Evolutionary conservation across 2,113 vertebrate genomes (phyloP).

Genomic region (Triplophysa dalaica): DNA sequence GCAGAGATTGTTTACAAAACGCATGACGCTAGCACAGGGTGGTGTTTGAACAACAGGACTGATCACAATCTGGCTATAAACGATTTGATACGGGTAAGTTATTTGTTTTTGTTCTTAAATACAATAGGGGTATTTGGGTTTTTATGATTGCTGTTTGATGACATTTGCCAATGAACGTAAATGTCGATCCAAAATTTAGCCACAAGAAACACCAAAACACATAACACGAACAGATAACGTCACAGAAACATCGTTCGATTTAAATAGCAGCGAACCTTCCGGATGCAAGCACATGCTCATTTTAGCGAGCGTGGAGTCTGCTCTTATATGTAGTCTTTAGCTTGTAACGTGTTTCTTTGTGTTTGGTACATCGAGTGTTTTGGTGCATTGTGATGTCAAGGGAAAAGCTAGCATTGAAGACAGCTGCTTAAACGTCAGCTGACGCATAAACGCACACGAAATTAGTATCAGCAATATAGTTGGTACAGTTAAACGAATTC

Average conservation of each 20-base stretch:
- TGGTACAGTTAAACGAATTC: background rate
- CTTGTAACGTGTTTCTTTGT: background rate
- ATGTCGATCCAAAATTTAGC: background rate
- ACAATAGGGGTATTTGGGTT: too few species aligned
- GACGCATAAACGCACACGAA: background rate
- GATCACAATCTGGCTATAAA: background rate
- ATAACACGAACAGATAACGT: too few species aligned
- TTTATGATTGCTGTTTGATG: too few species aligned
- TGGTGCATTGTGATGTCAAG: slow-evolving; percentile 20
- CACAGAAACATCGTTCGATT: too few species aligned
- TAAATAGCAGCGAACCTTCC: too few species aligned
- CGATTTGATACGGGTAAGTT: slow-evolving; percentile 2
- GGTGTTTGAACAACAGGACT: background rate
- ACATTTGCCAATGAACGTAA: background rate
- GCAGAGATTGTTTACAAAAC: background rate
- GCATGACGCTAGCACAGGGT: too few species aligned
- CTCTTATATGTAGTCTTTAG: background rate
- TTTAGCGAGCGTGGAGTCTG: background rate
- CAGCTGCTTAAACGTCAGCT: background rate
- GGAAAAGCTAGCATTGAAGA: slow-evolving; percentile 2
- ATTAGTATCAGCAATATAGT: background rate
- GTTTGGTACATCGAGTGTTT: slow-evolving; percentile 14
- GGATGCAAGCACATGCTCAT: background rate
- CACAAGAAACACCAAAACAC: background rate
- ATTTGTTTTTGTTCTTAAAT: too few species aligned